These are phyloP conservation scores for Zaprionus inermis DNA, from an alignment of 1,140 invertebrate genomes.

Conservation along the genomic window DNA sequence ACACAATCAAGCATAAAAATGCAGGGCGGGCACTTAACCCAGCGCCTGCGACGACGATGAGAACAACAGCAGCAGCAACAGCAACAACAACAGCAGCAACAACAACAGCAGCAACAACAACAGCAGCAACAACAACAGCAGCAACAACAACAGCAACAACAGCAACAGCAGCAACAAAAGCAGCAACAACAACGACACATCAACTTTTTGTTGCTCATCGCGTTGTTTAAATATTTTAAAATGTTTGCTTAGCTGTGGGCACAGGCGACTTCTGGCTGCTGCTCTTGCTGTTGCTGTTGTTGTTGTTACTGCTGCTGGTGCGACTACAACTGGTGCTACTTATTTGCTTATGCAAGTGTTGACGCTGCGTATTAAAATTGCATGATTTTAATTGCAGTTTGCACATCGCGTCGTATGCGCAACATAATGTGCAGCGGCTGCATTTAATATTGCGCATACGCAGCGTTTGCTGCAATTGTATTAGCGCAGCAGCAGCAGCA, in stretches of 20 bases:
- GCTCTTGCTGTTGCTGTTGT: constrained; percentile 37
- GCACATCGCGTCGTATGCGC: constrained; percentile 59
- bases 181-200: constrained; percentile 60
- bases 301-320: constrained; percentile 2
- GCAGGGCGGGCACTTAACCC: constrained; percentile 75
- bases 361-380: constrained; percentile 76
- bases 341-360: constrained; percentile 80
- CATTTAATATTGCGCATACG: constrained; percentile 80
- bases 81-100: constrained; percentile 40
- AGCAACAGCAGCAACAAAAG: constrained; percentile 34
- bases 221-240: constrained; percentile 78
- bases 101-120: constrained; percentile 34
- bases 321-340: constrained; percentile 39
- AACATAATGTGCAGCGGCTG: constrained; percentile 63
- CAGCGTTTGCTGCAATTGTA: constrained; percentile 40
- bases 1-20: constrained; percentile 82
- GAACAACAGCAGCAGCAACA: constrained; percentile 25
- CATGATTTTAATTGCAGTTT: constrained; percentile 82
- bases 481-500: not conserved
- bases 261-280: not conserved
- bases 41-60: constrained; percentile 37
- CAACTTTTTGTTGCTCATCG: constrained; percentile 52
- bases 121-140: constrained; percentile 61
- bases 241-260: constrained; percentile 75
- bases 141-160: constrained; percentile 18